These are phyloP conservation scores for Colinus virginianus DNA, from an alignment of 2,113 vertebrate species.

Conservation along the genomic window DNA sequence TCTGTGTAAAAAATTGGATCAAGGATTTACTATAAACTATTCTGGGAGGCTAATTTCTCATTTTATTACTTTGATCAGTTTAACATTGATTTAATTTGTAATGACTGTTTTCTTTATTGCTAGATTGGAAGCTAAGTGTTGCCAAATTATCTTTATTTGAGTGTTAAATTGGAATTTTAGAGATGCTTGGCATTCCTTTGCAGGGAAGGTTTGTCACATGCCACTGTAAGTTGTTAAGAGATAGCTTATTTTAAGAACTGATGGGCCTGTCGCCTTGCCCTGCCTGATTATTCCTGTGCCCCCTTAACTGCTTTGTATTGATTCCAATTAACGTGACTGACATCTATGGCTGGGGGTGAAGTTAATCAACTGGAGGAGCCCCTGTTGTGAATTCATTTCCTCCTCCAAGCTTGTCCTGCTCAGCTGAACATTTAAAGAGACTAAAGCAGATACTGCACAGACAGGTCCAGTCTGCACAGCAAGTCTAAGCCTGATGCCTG, in stretches of 20 bases:
- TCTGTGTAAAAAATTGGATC: neutral
- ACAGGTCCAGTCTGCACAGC: conserved; percentile 6
- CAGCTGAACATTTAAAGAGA: conserved; percentile 62
- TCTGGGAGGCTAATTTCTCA: conserved; percentile 11
- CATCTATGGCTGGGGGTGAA: conserved; percentile 72
- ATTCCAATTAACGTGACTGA: conserved; percentile 80
- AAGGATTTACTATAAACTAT: conserved; percentile 9
- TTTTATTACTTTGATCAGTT: conserved; percentile 28
- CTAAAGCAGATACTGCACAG: conserved; percentile 29
- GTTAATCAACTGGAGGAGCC: conserved; percentile 76
- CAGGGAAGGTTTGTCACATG: conserved; percentile 25
- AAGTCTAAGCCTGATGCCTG: neutral
- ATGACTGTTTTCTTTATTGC: conserved; percentile 4
- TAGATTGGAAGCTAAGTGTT: conserved; percentile 24
- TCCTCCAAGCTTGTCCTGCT: conserved; percentile 70
- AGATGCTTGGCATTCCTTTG: conserved; percentile 57
- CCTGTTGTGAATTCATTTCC: conserved; percentile 82
- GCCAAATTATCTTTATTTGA: conserved; percentile 51
- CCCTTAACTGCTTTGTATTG: conserved; percentile 75
- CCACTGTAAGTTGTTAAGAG: conserved; percentile 37
- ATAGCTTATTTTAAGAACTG: conserved; percentile 54
- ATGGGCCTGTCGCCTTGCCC: conserved; percentile 58
- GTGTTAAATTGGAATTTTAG: conserved; percentile 44
- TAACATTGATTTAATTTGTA: conserved; percentile 26
- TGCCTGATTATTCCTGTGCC: conserved; percentile 70